Evolutionary conservation across 2,888 invertebrate species (phyloP).

Genomic region (Drosophila pullipes): DNA sequence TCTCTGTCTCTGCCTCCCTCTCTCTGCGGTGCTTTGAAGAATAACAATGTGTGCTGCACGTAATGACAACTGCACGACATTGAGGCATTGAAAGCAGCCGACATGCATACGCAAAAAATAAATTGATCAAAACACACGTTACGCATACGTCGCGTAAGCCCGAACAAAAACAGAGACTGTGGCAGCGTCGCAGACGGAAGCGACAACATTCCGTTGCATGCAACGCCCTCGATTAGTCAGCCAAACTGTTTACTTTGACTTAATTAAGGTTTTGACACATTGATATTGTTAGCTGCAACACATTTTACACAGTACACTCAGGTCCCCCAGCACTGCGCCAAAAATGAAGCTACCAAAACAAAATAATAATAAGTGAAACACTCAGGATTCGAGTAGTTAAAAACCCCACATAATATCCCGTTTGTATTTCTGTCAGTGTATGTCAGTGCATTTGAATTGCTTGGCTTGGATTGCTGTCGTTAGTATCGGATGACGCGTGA

Average conservation of each 20-base stretch:
- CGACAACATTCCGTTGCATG: slow-evolving; percentile 38
- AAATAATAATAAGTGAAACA: background rate
- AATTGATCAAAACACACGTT: slow-evolving; percentile 31
- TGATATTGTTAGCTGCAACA: slow-evolving; percentile 28
- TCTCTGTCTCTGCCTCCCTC: background rate
- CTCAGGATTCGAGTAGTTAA: background rate
- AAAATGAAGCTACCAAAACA: background rate
- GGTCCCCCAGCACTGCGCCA: background rate
- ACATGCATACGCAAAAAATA: slow-evolving; percentile 55
- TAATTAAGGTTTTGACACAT: slow-evolving; percentile 58
- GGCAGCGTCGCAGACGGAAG: slow-evolving; percentile 34
- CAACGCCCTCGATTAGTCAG: slow-evolving; percentile 61
- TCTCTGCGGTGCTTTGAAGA: slow-evolving; percentile 8
- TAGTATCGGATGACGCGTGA: slow-evolving; percentile 46
- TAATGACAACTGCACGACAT: slow-evolving; percentile 64
- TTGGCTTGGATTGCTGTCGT: slow-evolving; percentile 7
- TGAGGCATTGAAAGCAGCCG: slow-evolving; percentile 58
- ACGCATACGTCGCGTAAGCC: slow-evolving; percentile 59
- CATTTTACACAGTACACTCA: background rate
- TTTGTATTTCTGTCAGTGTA: background rate
- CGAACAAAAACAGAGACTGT: too few species aligned
- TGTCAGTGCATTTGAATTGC: background rate
- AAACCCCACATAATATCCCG: background rate
- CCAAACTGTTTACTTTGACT: slow-evolving; percentile 46
- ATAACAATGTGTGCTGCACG: slow-evolving; percentile 46